phyloP scores from a whole-genome alignment of 2,888 invertebrate species.

The Drosophila anceps region DNA sequence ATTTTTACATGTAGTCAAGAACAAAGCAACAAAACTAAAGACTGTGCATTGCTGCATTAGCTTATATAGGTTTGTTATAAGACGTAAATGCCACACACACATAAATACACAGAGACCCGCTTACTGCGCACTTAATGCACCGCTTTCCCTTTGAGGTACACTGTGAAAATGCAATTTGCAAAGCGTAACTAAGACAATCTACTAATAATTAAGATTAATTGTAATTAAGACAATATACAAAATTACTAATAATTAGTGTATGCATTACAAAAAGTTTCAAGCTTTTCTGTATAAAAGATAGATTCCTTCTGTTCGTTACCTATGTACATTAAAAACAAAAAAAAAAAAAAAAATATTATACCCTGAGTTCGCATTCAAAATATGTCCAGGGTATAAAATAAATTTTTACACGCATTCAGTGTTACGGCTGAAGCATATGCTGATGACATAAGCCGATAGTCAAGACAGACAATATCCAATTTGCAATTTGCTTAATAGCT shows the following conservation, averaged over 20 bases:
- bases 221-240: no score
- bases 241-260: no score
- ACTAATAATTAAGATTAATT: no score
- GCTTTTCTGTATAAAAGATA: no score
- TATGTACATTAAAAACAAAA: no score
- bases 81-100: not conserved
- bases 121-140: no score
- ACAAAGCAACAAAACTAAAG: not conserved
- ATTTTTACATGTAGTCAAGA: not conserved
- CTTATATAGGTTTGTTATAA: constrained; percentile 1
- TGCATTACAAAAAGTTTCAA: no score
- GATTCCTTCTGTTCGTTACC: no score
- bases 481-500: constrained; percentile 71
- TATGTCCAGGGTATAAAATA: not conserved
- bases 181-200: no score
- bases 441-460: constrained; percentile 55
- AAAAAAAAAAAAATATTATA: not conserved
- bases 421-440: not conserved
- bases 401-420: not conserved
- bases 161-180: no score
- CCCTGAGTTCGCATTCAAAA: not conserved
- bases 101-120: no score
- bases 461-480: constrained; percentile 61
- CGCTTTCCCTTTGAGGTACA: no score
- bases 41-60: not conserved